Evolutionary conservation across 2,888 invertebrate species (phyloP), one percentile per base, ranked within the genome.

Genomic region (Chironomus tentans): DNA sequence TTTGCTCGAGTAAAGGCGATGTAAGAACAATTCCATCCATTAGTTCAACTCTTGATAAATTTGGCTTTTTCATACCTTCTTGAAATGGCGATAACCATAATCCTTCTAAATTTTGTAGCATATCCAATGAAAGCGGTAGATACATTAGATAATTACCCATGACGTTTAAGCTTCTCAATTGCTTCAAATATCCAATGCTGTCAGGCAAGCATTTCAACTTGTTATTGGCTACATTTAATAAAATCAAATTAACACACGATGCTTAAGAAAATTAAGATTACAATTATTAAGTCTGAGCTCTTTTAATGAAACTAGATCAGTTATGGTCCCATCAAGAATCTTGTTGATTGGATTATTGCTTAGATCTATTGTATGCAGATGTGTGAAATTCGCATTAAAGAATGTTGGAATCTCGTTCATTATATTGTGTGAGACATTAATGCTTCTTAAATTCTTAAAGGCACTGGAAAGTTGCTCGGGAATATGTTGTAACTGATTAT

Each of bases 41-140:
- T 46, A 61, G 68, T 47, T 74, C 74, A 15, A 74, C 68, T 48
- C 62, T 46, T 15, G 46, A 21, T n/a, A 74, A 24, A 46, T 68
- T 74, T 68, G 74, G 74, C 38, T 74, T 74, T 74, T n/a, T 18
- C 68, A 68, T 74, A 2, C 74, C 65, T 12, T 56, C 56, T 74
- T 74, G 74, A 68, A 18, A 74, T 7, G 74, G 62, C 4, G 74
- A 74, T 71, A 97, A 87, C 97, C 97, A 97, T 76, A 97, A 85
- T 62, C 97, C 97, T 79, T 91, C 90, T 77, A 94, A 85, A 82
- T 90, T 89, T 78, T 88, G 88, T 81, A 97, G 87, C 85, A 94
- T 95, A 75, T 95, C 88, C 81, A 97, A 88, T 69, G 95, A 93
- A 78, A 95, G 93, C 12, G 97, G 97, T 81, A 97, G 87, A 84